Conservation (phyloP, 2,797 vertebrate species). For the Lepus townsendii region DNA sequence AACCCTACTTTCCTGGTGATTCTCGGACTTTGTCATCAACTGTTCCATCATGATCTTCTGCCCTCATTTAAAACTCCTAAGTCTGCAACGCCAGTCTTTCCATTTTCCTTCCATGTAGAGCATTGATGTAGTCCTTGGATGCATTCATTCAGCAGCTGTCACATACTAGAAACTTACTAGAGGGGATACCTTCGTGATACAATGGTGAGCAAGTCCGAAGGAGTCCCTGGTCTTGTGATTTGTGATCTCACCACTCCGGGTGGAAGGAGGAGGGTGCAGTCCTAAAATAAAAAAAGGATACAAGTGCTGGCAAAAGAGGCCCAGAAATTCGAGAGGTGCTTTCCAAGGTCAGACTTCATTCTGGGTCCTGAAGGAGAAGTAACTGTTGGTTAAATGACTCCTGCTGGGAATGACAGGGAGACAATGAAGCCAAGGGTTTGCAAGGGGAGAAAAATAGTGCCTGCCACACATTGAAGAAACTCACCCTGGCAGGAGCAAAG, state of each 20-base stretch:
- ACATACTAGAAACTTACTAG: constrained; percentile 18
- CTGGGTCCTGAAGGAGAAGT: not conserved
- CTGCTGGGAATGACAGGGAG: not conserved
- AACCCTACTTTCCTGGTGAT: not conserved
- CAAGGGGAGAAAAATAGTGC: not conserved
- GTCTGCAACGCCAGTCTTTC: not conserved
- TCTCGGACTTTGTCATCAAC: not conserved
- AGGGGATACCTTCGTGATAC: not conserved
- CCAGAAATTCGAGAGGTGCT: too few relatives aligned
- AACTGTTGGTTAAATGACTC: not conserved
- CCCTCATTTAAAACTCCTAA: not conserved
- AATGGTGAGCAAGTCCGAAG: not conserved
- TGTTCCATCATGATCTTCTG: not conserved
- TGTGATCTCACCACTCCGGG: not conserved
- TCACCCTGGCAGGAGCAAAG: not conserved
- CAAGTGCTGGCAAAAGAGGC: too few relatives aligned
- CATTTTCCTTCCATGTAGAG: not conserved
- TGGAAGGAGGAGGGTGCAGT: not conserved
- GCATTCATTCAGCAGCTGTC: not conserved
- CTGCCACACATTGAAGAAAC: not conserved
- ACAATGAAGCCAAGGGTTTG: not conserved
- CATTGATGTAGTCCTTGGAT: not conserved
- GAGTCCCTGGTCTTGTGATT: not conserved
- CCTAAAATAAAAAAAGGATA: not conserved
- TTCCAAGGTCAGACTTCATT: not conserved